A percentile compares a stretch with the other conserved stretches of the same genome.
Conservation (phyloP, 2,797 vertebrate genomes). For the Hoplostethus mediterraneus region DNA sequence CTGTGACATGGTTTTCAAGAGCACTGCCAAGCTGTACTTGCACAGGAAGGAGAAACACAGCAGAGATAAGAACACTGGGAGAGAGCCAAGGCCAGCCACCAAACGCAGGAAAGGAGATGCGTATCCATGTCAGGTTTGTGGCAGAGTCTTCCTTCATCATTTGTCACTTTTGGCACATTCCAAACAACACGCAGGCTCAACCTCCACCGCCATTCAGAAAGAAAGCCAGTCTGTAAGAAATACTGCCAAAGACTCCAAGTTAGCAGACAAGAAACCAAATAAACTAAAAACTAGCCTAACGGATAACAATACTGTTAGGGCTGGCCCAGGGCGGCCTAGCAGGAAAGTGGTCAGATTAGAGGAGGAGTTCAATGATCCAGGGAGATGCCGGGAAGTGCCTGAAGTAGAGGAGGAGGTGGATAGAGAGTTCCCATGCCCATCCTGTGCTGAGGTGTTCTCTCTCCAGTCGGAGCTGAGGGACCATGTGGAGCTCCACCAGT, state of each 20-base stretch:
- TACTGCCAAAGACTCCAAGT: slow-evolving; percentile 36
- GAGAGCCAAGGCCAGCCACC: slow-evolving; percentile 34
- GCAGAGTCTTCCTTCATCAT: slow-evolving; percentile 82
- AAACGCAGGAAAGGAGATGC: slow-evolving; percentile 47
- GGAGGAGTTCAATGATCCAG: neutral
- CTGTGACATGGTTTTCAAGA: slow-evolving; percentile 81
- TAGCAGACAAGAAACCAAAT: slow-evolving; percentile 39
- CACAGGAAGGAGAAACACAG: slow-evolving; percentile 83
- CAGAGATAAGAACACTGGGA: slow-evolving; percentile 57
- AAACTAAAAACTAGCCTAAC: slow-evolving; percentile 1
- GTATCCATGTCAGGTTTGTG: slow-evolving; percentile 77
- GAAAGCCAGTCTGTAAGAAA: slow-evolving; percentile 8
- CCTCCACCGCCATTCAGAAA: slow-evolving; percentile 17
- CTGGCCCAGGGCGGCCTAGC: slow-evolving; percentile 46
- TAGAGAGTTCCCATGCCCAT: slow-evolving; percentile 81
- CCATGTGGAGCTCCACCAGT: slow-evolving; percentile 79
- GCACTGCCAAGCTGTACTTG: slow-evolving; percentile 72
- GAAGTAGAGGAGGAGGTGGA: slow-evolving; percentile 50
- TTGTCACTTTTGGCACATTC: slow-evolving; percentile 78
- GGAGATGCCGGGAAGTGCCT: slow-evolving; percentile 31
- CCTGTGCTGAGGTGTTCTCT: slow-evolving; percentile 80
- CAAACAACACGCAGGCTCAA: slow-evolving; percentile 54
- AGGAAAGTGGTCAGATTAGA: slow-evolving; percentile 16
- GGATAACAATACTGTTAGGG: slow-evolving; percentile 9
- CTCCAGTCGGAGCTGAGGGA: slow-evolving; percentile 69